A percentile compares a stretch with the other conserved stretches of the same genome.
phyloP scores from a whole-genome alignment of 2,797 vertebrate species.

The Lateolabrax maculatus region DNA sequence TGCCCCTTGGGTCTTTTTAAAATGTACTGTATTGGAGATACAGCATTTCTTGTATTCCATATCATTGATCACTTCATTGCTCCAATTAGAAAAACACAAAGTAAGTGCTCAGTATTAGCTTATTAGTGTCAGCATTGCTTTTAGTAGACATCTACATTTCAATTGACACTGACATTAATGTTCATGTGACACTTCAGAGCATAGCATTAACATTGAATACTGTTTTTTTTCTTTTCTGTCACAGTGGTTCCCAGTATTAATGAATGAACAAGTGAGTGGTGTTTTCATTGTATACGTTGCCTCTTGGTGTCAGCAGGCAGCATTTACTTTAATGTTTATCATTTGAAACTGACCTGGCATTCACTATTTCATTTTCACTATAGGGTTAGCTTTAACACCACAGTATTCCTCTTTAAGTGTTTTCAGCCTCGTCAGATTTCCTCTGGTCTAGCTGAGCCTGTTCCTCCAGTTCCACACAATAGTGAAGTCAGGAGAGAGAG shows the following conservation, averaged over 20 bases:
- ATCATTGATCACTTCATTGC: constrained; percentile 26
- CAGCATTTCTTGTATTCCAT: constrained; percentile 12
- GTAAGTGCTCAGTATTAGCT: not conserved
- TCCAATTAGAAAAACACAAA: constrained; percentile 18
- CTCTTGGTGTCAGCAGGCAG: not conserved
- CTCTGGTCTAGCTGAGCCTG: constrained; percentile 35
- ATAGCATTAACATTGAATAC: not conserved
- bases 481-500: constrained; percentile 15
- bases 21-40: constrained; percentile 49
- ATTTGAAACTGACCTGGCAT: not conserved
- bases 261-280: not conserved
- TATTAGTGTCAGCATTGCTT: constrained; percentile 9
- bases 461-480: constrained; percentile 35
- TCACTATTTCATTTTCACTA: not conserved
- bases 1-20: constrained; percentile 51
- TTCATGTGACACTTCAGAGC: not conserved
- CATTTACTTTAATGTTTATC: not conserved
- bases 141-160: not conserved
- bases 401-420: not conserved
- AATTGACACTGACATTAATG: not conserved
- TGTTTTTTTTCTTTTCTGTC: not conserved
- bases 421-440: not conserved
- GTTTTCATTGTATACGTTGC: not conserved
- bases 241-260: not conserved
- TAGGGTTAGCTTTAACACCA: not conserved